phyloP scores from a whole-genome alignment of 2,888 invertebrate genomes.

The Aporophyla nigra region DNA sequence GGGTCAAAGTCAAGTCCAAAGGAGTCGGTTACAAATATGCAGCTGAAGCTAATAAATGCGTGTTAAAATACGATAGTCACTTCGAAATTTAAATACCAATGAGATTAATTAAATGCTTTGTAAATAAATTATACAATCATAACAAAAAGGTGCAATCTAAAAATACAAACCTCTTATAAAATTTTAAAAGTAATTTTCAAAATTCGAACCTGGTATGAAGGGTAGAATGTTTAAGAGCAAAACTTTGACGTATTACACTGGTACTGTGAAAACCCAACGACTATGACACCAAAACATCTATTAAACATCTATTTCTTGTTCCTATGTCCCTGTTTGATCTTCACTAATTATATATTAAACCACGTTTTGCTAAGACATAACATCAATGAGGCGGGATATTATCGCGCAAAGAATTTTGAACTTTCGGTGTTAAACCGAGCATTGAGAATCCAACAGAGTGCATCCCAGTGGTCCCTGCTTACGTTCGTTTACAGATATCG shows the following conservation, averaged over 20 bases:
- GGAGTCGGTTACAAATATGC: too few species aligned
- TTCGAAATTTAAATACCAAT: not conserved
- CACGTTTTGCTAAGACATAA: too few species aligned
- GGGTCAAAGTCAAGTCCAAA: too few species aligned
- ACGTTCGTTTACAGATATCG: not conserved
- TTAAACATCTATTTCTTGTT: not conserved
- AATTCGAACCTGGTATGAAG: not conserved
- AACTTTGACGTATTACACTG: not conserved
- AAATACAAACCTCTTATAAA: not conserved
- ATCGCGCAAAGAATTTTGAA: too few species aligned
- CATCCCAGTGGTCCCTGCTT: too few species aligned
- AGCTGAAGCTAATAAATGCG: too few species aligned
- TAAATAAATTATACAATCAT: not conserved
- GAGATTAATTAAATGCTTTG: not conserved
- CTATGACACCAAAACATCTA: not conserved
- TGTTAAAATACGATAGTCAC: too few species aligned
- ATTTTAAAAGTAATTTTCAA: not conserved
- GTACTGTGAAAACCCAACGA: not conserved
- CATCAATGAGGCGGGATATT: too few species aligned
- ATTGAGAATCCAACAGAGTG: too few species aligned
- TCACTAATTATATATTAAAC: not conserved
- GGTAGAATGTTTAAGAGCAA: not conserved
- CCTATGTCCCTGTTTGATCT: conserved; percentile 12
- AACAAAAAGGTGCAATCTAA: not conserved
- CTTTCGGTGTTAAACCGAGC: too few species aligned